These are phyloP conservation scores for Morone saxatilis DNA, from an alignment of 2,113 vertebrate species.

Conservation along the genomic window DNA sequence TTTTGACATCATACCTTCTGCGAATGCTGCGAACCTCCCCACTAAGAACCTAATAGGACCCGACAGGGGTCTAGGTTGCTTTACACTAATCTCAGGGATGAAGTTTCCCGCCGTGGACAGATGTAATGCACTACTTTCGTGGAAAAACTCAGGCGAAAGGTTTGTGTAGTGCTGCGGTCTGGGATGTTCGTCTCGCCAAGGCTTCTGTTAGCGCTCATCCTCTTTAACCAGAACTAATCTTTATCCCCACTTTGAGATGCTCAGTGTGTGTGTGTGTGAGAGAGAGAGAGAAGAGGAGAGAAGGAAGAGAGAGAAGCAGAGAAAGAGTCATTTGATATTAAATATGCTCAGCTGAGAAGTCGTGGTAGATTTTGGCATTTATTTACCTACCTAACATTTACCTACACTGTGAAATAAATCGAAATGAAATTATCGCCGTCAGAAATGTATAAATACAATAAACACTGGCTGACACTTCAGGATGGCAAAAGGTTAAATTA, in stretches of 20 bases:
- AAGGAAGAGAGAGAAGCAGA: conserved; percentile 2
- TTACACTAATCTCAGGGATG: conserved; percentile 62
- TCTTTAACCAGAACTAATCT: conserved; percentile 77
- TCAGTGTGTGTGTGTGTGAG: not conserved
- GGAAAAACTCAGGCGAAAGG: conserved; percentile 34
- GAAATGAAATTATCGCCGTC: not conserved
- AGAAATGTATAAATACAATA: conserved; percentile 4
- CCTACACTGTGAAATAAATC: conserved; percentile 31
- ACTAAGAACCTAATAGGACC: conserved; percentile 43
- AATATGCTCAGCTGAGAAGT: conserved; percentile 37
- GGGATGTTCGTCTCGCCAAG: conserved; percentile 19
- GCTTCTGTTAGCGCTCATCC: conserved; percentile 65
- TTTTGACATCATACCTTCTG: conserved; percentile 41
- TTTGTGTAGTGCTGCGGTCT: conserved; percentile 17
- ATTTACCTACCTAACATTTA: not conserved
- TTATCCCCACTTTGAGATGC: conserved; percentile 60
- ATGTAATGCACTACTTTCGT: conserved; percentile 47
- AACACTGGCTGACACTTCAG: not conserved
- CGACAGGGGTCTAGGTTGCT: conserved; percentile 43
- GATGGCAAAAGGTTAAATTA: conserved; percentile 22
- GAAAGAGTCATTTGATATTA: conserved; percentile 16
- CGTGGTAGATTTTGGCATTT: conserved; percentile 26
- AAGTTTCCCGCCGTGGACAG: conserved; percentile 38
- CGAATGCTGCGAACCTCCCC: conserved; percentile 23
- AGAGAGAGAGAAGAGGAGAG: no score